Evolutionary conservation across 1,140 invertebrate genomes (phyloP).

Genomic region (Micrasema longulum): DNA sequence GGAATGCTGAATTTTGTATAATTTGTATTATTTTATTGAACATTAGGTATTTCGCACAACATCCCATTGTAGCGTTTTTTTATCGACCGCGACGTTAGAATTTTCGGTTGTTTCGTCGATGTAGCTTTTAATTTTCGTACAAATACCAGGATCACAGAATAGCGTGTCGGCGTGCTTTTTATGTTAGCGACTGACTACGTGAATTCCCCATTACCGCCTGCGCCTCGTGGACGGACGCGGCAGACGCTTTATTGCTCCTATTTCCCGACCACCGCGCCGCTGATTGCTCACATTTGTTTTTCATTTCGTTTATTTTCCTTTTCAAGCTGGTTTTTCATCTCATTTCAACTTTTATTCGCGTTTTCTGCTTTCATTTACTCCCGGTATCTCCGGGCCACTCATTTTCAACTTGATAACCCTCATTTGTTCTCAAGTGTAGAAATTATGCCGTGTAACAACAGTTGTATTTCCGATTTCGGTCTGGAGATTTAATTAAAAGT

Average conservation of each 20-base stretch:
- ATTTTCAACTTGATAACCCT: conserved; percentile 34
- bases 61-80: no score
- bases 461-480: neutral
- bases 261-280: conserved; percentile 32
- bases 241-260: conserved; percentile 33
- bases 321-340: conserved; percentile 21
- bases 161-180: conserved; percentile 7
- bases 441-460: conserved; percentile 3
- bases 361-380: conserved; percentile 30
- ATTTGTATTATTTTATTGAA: no score
- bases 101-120: no score
- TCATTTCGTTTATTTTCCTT: conserved; percentile 47
- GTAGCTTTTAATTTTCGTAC: no score
- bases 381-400: conserved; percentile 9
- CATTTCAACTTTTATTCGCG: conserved; percentile 15
- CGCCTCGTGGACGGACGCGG: conserved; percentile 31
- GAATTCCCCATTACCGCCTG: conserved; percentile 25
- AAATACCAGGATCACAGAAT: conserved; percentile 20
- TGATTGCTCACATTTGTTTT: conserved; percentile 49
- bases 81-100: no score
- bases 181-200: conserved; percentile 16
- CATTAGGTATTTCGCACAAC: no score
- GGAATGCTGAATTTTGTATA: no score
- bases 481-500: conserved; percentile 16
- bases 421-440: conserved; percentile 15